Percentiles rank a stretch among this genome's conserved stretches.
Evolutionary conservation across 2,113 vertebrate species (phyloP).

Genomic region (Rattus norvegicus): GRCr8 NC_086031.1:98522001-98522500

Average conservation of each 20-base stretch:
- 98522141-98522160: neutral
- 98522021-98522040: neutral
- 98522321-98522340: conserved; percentile 2
- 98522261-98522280: neutral
- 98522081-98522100: neutral
- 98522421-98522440: neutral
- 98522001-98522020: neutral
- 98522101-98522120: neutral
- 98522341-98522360: neutral
- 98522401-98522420: neutral
- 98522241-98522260: neutral
- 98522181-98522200: neutral
- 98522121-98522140: neutral
- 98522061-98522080: neutral
- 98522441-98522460: neutral
- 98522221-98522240: neutral
- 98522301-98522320: neutral
- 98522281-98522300: neutral
- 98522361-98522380: neutral
- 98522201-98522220: neutral
- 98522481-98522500: conserved; percentile 1
- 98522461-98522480: neutral
- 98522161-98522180: neutral
- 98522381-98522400: neutral
- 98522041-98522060: neutral